Base-by-base conservation (phyloP, 1,140 invertebrate species). In the Nylanderia fulva region DNA sequence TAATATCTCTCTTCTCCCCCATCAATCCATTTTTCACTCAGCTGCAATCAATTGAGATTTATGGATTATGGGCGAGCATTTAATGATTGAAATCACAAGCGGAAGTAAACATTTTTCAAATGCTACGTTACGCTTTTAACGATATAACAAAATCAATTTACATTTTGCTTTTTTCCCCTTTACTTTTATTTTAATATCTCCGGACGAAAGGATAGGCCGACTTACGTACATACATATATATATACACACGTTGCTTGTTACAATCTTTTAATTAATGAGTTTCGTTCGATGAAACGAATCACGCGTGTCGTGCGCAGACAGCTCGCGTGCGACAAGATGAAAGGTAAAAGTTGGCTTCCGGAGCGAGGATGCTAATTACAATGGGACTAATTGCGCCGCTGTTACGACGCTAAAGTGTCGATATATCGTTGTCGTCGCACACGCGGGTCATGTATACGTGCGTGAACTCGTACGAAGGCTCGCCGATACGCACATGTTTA, bases 401-500 rank as follows among this genome's bases (percentile, higher is more conserved):
- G 72, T 77, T 54, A 66, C 29, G 36, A 56, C 71, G 45, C 52
- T 76, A 72, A 87, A 88, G 39, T 60, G 21, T 27, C 33, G 9
- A 21, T 27, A 36, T 63, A 33, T 24, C 33, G 39, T 29, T 64
- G 11, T 4, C 36, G 48, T 76, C 18, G 54, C 39, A 75, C 27
- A 24, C 29, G 54, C 33, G 45, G 15, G 21, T 9, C 3, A 11
- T 27, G 54, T 33, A 29, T 15, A 24, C 11, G 8, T 8, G 45
- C 11, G 18, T 27, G 21, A 39, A 79, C 48, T 42, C 29, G 8
- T 9, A 5, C 33, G 9, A 11, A 61, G 54, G 27, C 21, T 45
- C n/a, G 45, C 36, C 60, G 66, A 52, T 87, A 71, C 58, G 58
- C 75, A 66, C 42, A 15, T 15, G 68, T 83, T 90, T 88, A 90